phyloP scores from a whole-genome alignment of 2,797 vertebrate species.

The Spizella passerina region DNA sequence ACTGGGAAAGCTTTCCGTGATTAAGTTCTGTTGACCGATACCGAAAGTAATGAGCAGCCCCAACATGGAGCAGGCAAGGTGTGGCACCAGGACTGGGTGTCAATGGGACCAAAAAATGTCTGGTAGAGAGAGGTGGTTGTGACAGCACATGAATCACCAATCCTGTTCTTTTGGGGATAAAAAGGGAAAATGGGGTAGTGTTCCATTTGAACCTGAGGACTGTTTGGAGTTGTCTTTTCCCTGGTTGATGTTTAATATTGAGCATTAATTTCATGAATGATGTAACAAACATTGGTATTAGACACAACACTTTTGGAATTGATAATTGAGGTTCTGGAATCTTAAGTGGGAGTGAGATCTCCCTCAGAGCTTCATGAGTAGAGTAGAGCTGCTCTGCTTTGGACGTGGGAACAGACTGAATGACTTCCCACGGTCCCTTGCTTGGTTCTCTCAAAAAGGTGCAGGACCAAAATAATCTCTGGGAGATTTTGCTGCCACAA shows the following conservation, averaged over 20 bases:
- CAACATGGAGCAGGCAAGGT: background rate
- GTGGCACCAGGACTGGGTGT: background rate
- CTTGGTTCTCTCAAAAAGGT: background rate
- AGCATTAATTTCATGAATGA: background rate
- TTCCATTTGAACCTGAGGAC: background rate
- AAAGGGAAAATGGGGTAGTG: rapidly evolving
- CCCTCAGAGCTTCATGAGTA: background rate
- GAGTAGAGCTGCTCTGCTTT: background rate
- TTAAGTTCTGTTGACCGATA: conserved; percentile 47
- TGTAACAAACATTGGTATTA: background rate
- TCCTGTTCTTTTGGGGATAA: background rate
- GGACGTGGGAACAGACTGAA: background rate
- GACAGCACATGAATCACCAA: background rate
- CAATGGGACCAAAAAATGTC: background rate
- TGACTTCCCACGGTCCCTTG: background rate
- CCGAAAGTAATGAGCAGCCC: background rate
- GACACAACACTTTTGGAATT: background rate
- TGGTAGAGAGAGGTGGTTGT: background rate
- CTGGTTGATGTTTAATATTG: background rate
- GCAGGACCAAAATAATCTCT: background rate
- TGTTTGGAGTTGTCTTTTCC: background rate
- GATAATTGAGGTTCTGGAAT: background rate
- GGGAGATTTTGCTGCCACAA: background rate
- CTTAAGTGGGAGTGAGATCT: background rate
- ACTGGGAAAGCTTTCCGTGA: background rate